Conservation (phyloP, 2,113 vertebrate genomes). For the Rhea pennata region DNA sequence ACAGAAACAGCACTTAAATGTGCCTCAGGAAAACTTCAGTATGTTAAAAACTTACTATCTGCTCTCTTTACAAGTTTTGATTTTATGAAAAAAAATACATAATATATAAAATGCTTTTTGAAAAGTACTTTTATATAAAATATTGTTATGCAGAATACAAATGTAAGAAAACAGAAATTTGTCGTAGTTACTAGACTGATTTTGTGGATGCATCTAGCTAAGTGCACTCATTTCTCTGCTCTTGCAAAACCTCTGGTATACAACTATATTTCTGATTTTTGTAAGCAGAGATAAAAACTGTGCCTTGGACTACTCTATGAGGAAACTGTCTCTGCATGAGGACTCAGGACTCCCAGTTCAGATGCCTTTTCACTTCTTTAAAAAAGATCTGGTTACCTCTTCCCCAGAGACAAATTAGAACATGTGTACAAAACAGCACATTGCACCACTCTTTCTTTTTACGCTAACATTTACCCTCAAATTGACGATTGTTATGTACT, state of each 20-base stretch:
- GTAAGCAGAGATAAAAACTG: not conserved
- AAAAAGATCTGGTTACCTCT: not conserved
- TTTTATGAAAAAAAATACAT: not conserved
- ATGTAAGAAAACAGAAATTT: not conserved
- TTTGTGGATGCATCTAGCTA: not conserved
- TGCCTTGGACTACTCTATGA: not conserved
- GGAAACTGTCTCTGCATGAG: not conserved
- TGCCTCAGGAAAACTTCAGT: not conserved
- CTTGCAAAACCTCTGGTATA: not conserved
- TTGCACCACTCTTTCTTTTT: not conserved
- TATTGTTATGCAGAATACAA: not conserved
- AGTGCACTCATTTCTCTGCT: not conserved
- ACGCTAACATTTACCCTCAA: not conserved
- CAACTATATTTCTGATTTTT: not conserved
- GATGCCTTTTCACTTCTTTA: not conserved
- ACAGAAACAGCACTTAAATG: not conserved
- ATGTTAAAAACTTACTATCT: not conserved
- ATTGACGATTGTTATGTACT: not conserved
- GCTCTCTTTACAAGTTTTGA: not conserved
- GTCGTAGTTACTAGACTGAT: not conserved
- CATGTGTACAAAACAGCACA: not conserved
- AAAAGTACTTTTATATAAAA: too few relatives aligned
- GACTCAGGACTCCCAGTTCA: not conserved
- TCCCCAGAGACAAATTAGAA: not conserved
- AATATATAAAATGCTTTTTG: too few relatives aligned